Conservation (phyloP, 2,888 invertebrate genomes). For the Heliothis peltigera region DNA sequence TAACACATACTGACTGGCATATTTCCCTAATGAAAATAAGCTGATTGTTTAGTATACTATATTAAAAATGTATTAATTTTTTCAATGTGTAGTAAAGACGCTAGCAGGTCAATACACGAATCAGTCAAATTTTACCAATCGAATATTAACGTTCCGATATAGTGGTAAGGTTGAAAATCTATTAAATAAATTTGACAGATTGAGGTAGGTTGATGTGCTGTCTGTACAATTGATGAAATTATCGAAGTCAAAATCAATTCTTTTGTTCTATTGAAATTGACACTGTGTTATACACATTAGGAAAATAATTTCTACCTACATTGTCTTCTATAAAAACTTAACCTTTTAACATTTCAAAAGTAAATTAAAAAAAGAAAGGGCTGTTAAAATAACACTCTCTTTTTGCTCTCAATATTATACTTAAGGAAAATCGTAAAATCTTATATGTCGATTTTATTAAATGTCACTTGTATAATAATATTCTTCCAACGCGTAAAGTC, state of each 20-base stretch:
- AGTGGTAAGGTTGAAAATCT: no score
- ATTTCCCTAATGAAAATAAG: no score
- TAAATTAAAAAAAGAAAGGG: slow-evolving; percentile 4
- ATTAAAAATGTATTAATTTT: no score
- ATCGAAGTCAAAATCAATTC: slow-evolving; percentile 24
- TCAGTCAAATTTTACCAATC: no score
- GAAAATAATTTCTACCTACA: not conserved
- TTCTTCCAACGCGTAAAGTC: not conserved
- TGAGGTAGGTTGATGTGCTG: no score
- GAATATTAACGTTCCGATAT: no score
- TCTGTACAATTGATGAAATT: slow-evolving; percentile 4
- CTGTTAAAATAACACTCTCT: not conserved
- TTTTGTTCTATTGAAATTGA: slow-evolving; percentile 28
- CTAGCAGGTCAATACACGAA: no score
- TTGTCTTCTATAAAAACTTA: not conserved
- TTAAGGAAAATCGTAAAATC: slow-evolving; percentile 22
- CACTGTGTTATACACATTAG: slow-evolving; percentile 6
- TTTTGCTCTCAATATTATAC: slow-evolving; percentile 18
- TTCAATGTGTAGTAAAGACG: no score
- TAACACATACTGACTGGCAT: no score
- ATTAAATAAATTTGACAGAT: no score
- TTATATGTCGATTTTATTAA: slow-evolving; percentile 6
- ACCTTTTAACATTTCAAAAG: slow-evolving; percentile 26
- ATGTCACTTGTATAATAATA: slow-evolving; percentile 12
- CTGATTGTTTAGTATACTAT: no score